Evolutionary conservation across 2,888 invertebrate species (phyloP).

Genomic region (Pollenia angustigena): DNA sequence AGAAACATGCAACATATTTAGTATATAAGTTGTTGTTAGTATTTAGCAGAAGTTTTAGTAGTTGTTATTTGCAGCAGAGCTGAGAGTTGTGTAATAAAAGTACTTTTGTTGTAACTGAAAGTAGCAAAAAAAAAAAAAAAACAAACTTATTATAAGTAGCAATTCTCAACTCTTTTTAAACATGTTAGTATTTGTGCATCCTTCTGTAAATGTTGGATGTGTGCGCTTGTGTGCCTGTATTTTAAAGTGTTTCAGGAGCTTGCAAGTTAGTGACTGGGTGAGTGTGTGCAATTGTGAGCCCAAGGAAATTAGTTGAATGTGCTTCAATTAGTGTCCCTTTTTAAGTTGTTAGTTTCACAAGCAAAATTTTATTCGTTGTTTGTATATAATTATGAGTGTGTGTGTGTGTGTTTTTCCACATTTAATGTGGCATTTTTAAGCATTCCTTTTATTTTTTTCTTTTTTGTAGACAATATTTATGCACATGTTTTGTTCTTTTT

Average conservation of each 20-base stretch:
- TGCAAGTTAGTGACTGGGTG: constrained; percentile 17
- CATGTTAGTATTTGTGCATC: constrained; percentile 21
- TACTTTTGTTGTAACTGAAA: constrained; percentile 50
- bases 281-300: constrained; percentile 53
- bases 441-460: background rate
- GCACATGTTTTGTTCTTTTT: background rate
- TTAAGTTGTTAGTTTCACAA: constrained; percentile 49
- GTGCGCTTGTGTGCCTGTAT: background rate
- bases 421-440: background rate
- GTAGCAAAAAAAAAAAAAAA: background rate
- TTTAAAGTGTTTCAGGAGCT: background rate
- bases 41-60: constrained; percentile 51
- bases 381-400: constrained; percentile 53
- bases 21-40: constrained; percentile 50
- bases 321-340: constrained; percentile 74
- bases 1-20: constrained; percentile 51
- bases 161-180: constrained; percentile 48
- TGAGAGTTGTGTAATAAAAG: constrained; percentile 36
- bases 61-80: constrained; percentile 37
- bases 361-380: constrained; percentile 42
- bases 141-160: constrained; percentile 39
- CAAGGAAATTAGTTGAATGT: constrained; percentile 73
- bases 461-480: constrained; percentile 3
- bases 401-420: background rate
- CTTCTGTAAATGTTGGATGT: background rate